Conservation (phyloP, 2,113 vertebrate genomes). For the Chlorodrepanis virens region DNA sequence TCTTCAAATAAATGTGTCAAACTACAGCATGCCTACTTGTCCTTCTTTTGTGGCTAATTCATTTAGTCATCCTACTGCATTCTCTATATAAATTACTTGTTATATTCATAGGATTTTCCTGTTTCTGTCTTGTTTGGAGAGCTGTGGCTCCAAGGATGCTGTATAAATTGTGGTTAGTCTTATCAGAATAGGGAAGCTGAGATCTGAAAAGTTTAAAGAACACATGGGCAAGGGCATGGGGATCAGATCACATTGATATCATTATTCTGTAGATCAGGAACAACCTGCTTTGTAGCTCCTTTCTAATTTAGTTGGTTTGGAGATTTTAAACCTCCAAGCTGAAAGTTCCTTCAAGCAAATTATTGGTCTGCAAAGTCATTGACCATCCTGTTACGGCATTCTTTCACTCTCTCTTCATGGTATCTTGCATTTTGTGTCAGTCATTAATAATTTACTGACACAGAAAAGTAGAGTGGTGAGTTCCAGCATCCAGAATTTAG, state of each 20-base stretch:
- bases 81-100: background rate
- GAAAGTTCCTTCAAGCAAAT: background rate
- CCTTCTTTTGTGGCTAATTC: background rate
- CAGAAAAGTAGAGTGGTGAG: background rate
- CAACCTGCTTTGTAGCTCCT: background rate
- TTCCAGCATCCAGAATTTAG: background rate
- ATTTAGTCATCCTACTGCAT: background rate
- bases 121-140: background rate
- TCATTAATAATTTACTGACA: background rate
- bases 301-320: background rate
- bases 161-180: background rate
- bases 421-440: background rate
- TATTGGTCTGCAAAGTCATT: background rate
- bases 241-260: background rate
- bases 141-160: background rate
- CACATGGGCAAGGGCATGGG: no score
- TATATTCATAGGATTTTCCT: background rate
- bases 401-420: background rate
- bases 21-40: background rate
- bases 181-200: background rate
- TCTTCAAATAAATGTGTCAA: background rate
- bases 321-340: background rate
- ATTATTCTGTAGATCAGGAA: background rate
- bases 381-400: accelerated
- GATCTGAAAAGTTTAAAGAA: background rate